A percentile compares a stretch with the other conserved stretches of the same genome.
Conservation (phyloP, 2,888 invertebrate genomes). For the Ectemnius continuus region DNA sequence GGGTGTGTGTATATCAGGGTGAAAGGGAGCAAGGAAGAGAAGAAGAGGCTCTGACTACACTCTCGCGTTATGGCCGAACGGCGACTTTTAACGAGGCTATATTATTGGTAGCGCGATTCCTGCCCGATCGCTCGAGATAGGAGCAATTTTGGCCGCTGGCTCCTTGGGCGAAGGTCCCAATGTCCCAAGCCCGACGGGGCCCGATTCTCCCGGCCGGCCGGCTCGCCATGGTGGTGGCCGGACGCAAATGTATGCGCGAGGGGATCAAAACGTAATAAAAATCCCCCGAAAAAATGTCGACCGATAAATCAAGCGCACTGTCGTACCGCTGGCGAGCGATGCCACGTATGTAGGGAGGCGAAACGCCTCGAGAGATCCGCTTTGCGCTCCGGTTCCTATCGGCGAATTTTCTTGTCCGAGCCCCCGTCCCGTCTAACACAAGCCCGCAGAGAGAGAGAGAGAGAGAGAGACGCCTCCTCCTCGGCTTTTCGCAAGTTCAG, state of each 20-base stretch:
- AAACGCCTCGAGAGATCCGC: conserved; percentile 5
- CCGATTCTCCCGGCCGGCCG: no score
- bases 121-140: conserved; percentile 4
- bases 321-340: conserved; percentile 20
- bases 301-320: conserved; percentile 68
- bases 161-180: conserved; percentile 11
- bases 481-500: conserved; percentile 41
- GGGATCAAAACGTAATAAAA: conserved; percentile 73
- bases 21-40: no score
- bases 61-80: neutral
- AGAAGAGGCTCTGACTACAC: neutral
- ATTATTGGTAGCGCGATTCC: neutral
- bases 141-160: neutral
- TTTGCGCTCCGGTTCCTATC: conserved; percentile 53
- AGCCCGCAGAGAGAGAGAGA: no score
- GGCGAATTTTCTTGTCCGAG: conserved; percentile 71
- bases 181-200: conserved; percentile 8
- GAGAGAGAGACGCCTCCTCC: conserved; percentile 55
- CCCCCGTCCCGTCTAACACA: conserved; percentile 43
- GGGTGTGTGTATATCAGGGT: no score
- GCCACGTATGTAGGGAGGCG: conserved; percentile 9
- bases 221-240: conserved; percentile 13
- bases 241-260: conserved; percentile 49
- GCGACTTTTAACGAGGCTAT: no score
- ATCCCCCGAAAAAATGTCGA: conserved; percentile 69